Percentiles rank a stretch among this genome's conserved stretches.
phyloP scores from a whole-genome alignment of 1,140 invertebrate species.

The Drosophila eugracilis region DNA sequence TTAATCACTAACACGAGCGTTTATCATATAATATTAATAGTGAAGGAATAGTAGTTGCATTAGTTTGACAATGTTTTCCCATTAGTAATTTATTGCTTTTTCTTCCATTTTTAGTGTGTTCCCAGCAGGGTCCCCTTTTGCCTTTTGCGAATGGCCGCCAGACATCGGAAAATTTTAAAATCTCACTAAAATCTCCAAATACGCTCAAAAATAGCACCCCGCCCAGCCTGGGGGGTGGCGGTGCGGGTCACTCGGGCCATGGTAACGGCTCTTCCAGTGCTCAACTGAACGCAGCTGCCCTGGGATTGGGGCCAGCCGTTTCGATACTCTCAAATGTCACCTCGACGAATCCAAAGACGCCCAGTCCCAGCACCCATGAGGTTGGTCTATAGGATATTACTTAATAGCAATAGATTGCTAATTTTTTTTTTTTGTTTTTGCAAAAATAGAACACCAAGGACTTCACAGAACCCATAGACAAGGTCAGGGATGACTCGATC shows the following conservation, averaged over 20 bases:
- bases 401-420: too few relatives aligned
- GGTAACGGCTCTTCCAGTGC: constrained; percentile 46
- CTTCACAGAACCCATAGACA: constrained; percentile 87
- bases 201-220: constrained; percentile 82
- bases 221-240: constrained; percentile 68
- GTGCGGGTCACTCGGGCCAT: constrained; percentile 27
- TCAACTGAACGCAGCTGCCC: constrained; percentile 69
- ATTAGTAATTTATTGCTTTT: background rate
- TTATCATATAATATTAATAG: too few relatives aligned
- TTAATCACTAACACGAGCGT: too few relatives aligned
- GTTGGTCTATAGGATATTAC: constrained; percentile 40
- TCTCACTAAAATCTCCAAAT: constrained; percentile 86
- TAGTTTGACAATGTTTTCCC: background rate
- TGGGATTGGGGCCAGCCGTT: constrained; percentile 76
- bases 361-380: constrained; percentile 88
- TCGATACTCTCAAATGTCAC: constrained; percentile 87
- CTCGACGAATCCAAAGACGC: constrained; percentile 93
- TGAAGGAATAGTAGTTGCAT: too few relatives aligned
- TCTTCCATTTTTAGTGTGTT: constrained; percentile 53
- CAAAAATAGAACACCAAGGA: constrained; percentile 84
- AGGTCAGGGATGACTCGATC: constrained; percentile 92
- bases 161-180: constrained; percentile 88
- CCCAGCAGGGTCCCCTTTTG: constrained; percentile 79
- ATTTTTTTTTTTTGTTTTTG: background rate
- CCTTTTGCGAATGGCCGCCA: constrained; percentile 83